These are phyloP conservation scores for Drosophila nr. perissopoda DNA, from an alignment of 2,888 invertebrate genomes.

Conservation along the genomic window DNA sequence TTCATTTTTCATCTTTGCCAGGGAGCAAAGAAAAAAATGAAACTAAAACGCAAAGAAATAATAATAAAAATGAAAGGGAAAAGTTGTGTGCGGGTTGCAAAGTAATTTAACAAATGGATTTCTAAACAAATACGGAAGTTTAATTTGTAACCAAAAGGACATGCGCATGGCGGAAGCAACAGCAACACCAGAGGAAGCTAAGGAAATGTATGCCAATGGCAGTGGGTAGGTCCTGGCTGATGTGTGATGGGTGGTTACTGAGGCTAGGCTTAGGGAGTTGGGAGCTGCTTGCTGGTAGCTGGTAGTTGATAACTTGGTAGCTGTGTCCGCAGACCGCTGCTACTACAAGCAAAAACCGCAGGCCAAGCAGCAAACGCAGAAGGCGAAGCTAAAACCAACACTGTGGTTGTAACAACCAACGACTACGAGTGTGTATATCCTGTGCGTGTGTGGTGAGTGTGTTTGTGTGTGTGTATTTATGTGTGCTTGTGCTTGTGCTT, in stretches of 20 bases:
- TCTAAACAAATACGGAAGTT: constrained; percentile 81
- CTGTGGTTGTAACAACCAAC: constrained; percentile 24
- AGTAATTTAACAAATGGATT: constrained; percentile 83
- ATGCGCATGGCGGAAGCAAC: constrained; percentile 61
- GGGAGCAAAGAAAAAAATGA: constrained; percentile 6
- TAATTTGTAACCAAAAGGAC: constrained; percentile 79
- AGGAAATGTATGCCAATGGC: constrained; percentile 78
- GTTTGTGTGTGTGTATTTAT: constrained; percentile 17
- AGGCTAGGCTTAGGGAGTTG: background rate
- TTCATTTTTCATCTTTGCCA: constrained; percentile 76
- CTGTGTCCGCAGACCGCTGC: constrained; percentile 67
- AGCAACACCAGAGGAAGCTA: constrained; percentile 54
- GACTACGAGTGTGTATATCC: constrained; percentile 32
- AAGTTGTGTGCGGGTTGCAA: constrained; percentile 64
- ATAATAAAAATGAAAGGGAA: constrained; percentile 40
- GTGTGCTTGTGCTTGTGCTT: constrained; percentile 36
- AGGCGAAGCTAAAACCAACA: constrained; percentile 67
- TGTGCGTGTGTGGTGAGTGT: constrained; percentile 15
- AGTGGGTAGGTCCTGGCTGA: constrained; percentile 24
- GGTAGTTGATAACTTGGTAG: constrained; percentile 40
- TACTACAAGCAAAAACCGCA: constrained; percentile 73
- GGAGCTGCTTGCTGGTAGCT: constrained; percentile 6
- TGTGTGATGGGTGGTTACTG: background rate
- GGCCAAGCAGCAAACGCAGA: constrained; percentile 66
- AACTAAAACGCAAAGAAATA: constrained; percentile 4